Evolutionary conservation across 2,113 vertebrate species (phyloP).

Genomic region (Notothenia coriiceps): DNA sequence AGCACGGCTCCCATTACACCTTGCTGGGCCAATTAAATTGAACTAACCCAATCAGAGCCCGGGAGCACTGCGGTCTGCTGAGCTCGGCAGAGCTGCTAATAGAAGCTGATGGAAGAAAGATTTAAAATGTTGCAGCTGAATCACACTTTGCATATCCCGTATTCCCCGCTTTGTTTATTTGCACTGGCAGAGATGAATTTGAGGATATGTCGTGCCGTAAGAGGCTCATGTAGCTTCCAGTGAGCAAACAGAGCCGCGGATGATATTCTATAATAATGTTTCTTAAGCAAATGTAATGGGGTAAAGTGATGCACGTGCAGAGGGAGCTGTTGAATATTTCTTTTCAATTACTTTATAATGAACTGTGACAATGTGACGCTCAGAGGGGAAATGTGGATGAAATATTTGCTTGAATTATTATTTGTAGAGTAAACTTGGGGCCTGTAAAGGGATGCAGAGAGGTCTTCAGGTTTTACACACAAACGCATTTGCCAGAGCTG

Average conservation of each 20-base stretch:
- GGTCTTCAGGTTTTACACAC: conserved; percentile 3
- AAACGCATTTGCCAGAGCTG: conserved; percentile 8
- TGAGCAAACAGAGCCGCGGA: conserved; percentile 39
- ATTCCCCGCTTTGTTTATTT: conserved; percentile 47
- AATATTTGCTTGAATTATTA: conserved; percentile 59
- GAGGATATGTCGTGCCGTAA: conserved; percentile 36
- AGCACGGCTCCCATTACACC: conserved; percentile 64
- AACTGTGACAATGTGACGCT: conserved; percentile 67
- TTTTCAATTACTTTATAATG: conserved; percentile 73
- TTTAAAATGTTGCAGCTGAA: conserved; percentile 67
- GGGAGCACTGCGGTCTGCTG: conserved; percentile 54
- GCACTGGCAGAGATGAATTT: conserved; percentile 47
- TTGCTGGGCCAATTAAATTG: conserved; percentile 67
- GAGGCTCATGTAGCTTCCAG: conserved; percentile 20
- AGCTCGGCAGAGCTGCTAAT: conserved; percentile 56
- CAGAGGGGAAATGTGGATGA: conserved; percentile 54
- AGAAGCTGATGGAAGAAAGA: conserved; percentile 69
- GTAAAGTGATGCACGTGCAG: conserved; percentile 50
- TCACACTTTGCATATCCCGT: conserved; percentile 59
- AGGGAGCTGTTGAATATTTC: conserved; percentile 69
- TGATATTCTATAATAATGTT: conserved; percentile 56
- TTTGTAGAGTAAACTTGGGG: conserved; percentile 34
- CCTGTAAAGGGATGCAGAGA: neutral
- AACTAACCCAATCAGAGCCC: conserved; percentile 74
- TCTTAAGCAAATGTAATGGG: conserved; percentile 56